Conservation (phyloP, 2,113 vertebrate species). For the Aphyosemion australe region DNA sequence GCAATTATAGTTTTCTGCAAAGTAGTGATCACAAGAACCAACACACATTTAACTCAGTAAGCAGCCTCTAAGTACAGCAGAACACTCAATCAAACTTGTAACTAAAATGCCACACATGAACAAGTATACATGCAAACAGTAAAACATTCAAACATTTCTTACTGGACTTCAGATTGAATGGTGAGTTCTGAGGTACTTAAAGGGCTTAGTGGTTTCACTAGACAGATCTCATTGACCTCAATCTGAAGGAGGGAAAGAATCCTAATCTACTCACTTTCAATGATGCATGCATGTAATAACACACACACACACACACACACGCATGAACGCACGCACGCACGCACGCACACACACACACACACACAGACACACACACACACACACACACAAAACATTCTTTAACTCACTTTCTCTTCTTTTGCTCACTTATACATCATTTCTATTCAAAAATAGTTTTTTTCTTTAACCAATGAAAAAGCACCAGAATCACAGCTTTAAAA, state of each 20-base stretch:
- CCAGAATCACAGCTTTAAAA: too few relatives aligned
- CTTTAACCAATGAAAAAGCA: too few relatives aligned
- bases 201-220: slow-evolving; percentile 74
- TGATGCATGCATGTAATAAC: slow-evolving; percentile 17
- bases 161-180: slow-evolving; percentile 31
- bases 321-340: too few relatives aligned
- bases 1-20: not conserved
- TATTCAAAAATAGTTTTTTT: too few relatives aligned
- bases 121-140: not conserved
- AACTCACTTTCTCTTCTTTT: not conserved
- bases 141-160: slow-evolving; percentile 12
- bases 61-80: not conserved
- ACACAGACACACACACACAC: too few relatives aligned
- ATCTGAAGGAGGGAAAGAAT: slow-evolving; percentile 74
- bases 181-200: slow-evolving; percentile 71
- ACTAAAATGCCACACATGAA: not conserved
- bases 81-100: not conserved
- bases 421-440: too few relatives aligned
- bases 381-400: too few relatives aligned
- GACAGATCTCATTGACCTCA: slow-evolving; percentile 80
- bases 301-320: too few relatives aligned
- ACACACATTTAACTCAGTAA: not conserved
- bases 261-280: slow-evolving; percentile 70
- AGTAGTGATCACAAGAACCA: not conserved
- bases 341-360: too few relatives aligned